Percentiles rank a stretch among this genome's conserved stretches.
Conservation (phyloP, 1,140 invertebrate species). For the Magallana ariakensis region DNA sequence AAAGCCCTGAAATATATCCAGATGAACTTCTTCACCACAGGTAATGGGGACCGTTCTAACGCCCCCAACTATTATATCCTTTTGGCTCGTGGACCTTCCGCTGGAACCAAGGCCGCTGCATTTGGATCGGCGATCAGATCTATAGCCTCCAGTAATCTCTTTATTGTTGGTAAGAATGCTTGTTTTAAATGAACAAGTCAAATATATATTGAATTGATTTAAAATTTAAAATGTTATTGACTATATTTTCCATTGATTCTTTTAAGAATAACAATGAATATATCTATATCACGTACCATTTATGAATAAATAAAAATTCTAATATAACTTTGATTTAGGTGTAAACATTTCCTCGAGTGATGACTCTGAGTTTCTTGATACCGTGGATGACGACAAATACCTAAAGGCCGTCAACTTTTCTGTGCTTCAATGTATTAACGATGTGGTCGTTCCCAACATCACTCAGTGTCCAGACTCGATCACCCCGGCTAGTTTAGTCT, state of each 20-base stretch:
- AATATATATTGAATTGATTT: too few species aligned
- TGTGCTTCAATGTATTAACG: neutral
- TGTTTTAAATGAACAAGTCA: too few species aligned
- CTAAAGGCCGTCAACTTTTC: neutral
- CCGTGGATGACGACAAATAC: neutral
- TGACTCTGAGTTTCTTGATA: neutral
- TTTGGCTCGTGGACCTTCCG: neutral
- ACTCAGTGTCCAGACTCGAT: neutral
- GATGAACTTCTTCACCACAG: neutral
- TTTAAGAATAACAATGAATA: too few species aligned
- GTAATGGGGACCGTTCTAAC: neutral
- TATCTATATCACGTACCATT: too few species aligned
- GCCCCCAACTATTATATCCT: neutral
- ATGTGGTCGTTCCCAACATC: neutral
- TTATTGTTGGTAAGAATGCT: neutral
- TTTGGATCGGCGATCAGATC: neutral
- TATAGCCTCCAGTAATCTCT: neutral
- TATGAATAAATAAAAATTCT: too few species aligned
- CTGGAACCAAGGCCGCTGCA: neutral
- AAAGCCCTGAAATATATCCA: neutral
- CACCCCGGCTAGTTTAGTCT: neutral
- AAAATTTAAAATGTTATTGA: too few species aligned
- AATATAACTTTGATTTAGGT: too few species aligned
- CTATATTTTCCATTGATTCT: too few species aligned
- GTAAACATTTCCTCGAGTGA: neutral